A percentile compares a stretch with the other conserved stretches of the same genome.
These are phyloP conservation scores for Schizotus pectinicornis DNA, from an alignment of 2,888 invertebrate species.

Conservation along the genomic window DNA sequence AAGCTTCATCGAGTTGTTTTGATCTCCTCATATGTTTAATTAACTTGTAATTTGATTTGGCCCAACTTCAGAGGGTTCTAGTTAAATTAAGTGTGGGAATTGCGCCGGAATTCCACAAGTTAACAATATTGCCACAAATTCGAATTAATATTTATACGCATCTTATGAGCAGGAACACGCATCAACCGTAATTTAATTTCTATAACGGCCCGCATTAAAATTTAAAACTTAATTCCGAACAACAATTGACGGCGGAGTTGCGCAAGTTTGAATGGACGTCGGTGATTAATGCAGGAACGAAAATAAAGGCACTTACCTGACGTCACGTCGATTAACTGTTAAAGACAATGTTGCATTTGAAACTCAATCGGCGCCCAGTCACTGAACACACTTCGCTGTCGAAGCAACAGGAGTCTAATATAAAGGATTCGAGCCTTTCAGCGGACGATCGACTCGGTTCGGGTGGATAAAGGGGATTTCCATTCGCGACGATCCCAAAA, in stretches of 20 bases:
- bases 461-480: slow-evolving; percentile 21
- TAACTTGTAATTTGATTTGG: slow-evolving; percentile 22
- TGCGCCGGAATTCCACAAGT: slow-evolving; percentile 24
- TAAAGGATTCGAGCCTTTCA: slow-evolving; percentile 10
- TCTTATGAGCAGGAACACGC: slow-evolving; percentile 17
- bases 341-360: slow-evolving; percentile 3
- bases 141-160: slow-evolving; percentile 25
- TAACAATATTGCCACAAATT: slow-evolving; percentile 3
- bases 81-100: slow-evolving; percentile 23
- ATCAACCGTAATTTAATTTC: slow-evolving; percentile 17
- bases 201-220: slow-evolving; percentile 11
- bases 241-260: slow-evolving; percentile 9
- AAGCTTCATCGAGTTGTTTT: not conserved
- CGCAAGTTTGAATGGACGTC: slow-evolving; percentile 10
- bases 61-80: slow-evolving; percentile 15
- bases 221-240: slow-evolving; percentile 23
- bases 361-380: not conserved
- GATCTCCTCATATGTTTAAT: slow-evolving; percentile 17
- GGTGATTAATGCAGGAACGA: not conserved
- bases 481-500: slow-evolving; percentile 11
- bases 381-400: slow-evolving; percentile 10
- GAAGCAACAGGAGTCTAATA: slow-evolving; percentile 27
- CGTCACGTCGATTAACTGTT: too few relatives aligned
- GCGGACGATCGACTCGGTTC: not conserved
- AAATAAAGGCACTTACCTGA: slow-evolving; percentile 8